Evolutionary conservation across 2,797 vertebrate genomes (phyloP), one percentile per base, ranked within the genome.

Genomic region (Aldrovandia affinis): DNA sequence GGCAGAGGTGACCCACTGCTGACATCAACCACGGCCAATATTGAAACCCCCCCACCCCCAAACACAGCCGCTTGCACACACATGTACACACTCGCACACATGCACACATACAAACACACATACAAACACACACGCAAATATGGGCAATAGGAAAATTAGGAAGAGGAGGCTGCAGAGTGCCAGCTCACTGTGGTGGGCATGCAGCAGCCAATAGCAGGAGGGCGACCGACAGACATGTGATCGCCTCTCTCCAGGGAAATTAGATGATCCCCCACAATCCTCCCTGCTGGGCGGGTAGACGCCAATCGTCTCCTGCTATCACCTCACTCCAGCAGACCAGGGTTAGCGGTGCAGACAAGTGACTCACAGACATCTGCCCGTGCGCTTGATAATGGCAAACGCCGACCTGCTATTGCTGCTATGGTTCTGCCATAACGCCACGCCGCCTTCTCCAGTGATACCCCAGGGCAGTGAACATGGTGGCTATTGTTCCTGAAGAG

Each of bases 301-400:
- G 8, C 33, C 33, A 22, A 14, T 57, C 1, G 50, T 55, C 20
- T 47, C 39, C n/a, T 6, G 33, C 52, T 39, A 75, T 82, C 65
- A 28, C 36, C 70, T 54, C 22, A 22, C 30, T 33, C 44, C 50
- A 77, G 81, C 65, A 75, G 52, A 33, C 33, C 52, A 47, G 33
- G 81, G 54, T 39, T 30, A 52, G 30, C 28, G 68, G 55, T 91
- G 91, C 90, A 89, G 88, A 91, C 2, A 81, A 81, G 88, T 89
- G 88, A 89, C 59, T 81, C 80, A 85, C 83, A 83, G 57, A 86
- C 89, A 90, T 87, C 85, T 87, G 85, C 84, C 86, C 18, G 79
- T 0, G 84, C 82, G 87, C 80, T 82, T 77, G 85, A 88, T 89
- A 86, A 83, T 88, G 87, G 88, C 78, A 84, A 54, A 84, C 88